Evolutionary conservation across 2,113 vertebrate species (phyloP).

Genomic region (Onychostruthus taczanowskii): DNA sequence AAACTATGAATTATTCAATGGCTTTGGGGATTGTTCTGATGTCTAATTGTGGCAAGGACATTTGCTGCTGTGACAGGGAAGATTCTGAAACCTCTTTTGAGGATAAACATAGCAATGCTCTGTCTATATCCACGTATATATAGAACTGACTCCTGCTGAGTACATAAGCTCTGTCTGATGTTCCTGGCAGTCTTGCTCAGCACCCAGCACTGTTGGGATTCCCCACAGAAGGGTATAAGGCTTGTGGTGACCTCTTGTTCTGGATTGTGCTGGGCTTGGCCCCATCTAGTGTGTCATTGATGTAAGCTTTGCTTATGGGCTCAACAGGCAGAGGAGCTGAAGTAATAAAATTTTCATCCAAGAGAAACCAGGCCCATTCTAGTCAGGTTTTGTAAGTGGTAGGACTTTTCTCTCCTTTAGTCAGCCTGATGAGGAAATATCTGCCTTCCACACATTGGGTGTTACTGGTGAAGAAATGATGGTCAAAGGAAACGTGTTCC

Average conservation of each 20-base stretch:
- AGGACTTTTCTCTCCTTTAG: background rate
- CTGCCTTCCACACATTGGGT: background rate
- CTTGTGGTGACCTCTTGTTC: slow-evolving; percentile 57
- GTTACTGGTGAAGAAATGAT: background rate
- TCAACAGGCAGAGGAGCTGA: slow-evolving; percentile 52
- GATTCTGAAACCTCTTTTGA: slow-evolving; percentile 25
- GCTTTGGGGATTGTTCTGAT: background rate
- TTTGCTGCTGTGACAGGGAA: background rate
- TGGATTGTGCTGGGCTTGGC: slow-evolving; percentile 54
- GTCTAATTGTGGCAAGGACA: background rate
- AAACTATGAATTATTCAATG: background rate
- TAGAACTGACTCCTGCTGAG: background rate
- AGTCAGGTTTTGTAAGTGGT: background rate
- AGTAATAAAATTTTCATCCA: slow-evolving; percentile 47
- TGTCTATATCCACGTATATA: background rate
- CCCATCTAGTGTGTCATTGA: slow-evolving; percentile 32
- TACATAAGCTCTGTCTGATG: background rate
- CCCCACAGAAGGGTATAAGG: background rate
- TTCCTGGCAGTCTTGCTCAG: background rate
- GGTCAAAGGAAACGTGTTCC: background rate
- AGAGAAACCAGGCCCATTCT: slow-evolving; percentile 38
- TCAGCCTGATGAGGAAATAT: background rate
- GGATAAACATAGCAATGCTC: background rate
- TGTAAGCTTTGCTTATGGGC: slow-evolving; percentile 24
- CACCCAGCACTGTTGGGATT: slow-evolving; percentile 3